phyloP scores from a whole-genome alignment of 2,797 vertebrate species.

The Danio kyathit region DNA sequence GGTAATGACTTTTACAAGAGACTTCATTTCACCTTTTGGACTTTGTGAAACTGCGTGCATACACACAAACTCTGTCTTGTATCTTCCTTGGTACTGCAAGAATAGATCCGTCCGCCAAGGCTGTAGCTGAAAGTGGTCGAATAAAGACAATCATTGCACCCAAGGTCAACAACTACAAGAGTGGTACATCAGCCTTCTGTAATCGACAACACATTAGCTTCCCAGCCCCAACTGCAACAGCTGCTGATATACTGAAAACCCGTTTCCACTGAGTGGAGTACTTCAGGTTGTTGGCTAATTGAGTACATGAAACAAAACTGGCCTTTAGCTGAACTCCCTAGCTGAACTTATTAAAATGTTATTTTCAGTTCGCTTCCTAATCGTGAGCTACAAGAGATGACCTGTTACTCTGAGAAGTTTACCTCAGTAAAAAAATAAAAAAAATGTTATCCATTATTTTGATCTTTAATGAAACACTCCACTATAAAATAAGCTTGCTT shows the following conservation, averaged over 20 bases:
- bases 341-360: neutral
- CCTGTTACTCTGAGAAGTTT: neutral
- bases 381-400: neutral
- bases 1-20: neutral
- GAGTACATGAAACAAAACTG: neutral
- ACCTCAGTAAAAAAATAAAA: neutral
- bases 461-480: neutral
- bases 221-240: neutral
- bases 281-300: conserved; percentile 22
- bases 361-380: neutral
- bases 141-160: conserved; percentile 32
- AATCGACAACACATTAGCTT: conserved; percentile 21
- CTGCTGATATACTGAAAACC: neutral
- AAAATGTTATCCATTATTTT: neutral
- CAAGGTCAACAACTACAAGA: conserved; percentile 37
- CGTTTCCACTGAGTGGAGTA: neutral
- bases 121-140: conserved; percentile 15
- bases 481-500: too few species aligned
- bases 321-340: conserved; percentile 11
- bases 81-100: neutral
- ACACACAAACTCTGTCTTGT: conserved; percentile 6
- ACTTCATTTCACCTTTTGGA: conserved; percentile 17
- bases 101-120: neutral
- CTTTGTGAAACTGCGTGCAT: neutral
- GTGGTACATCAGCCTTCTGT: conserved; percentile 7